Conservation (phyloP, 2,888 invertebrate species). For the Drosophila cognata region DNA sequence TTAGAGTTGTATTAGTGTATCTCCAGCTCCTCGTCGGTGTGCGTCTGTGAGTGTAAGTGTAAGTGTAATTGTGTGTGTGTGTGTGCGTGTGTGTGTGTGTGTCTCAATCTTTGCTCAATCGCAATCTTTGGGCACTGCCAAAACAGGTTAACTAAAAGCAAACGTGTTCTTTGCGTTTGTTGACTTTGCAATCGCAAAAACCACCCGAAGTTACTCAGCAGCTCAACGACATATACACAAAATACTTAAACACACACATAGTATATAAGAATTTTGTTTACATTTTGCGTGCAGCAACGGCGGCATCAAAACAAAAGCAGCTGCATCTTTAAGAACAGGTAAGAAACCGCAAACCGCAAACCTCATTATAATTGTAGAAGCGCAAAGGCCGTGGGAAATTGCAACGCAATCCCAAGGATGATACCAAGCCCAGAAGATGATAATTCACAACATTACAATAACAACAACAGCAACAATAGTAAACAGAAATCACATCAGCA, state of each 20-base stretch:
- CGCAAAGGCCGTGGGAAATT: slow-evolving; percentile 46
- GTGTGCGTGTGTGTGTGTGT: slow-evolving; percentile 28
- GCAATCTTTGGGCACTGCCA: slow-evolving; percentile 77
- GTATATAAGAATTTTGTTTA: slow-evolving; percentile 52
- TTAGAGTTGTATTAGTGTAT: slow-evolving; percentile 37
- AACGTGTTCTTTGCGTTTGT: slow-evolving; percentile 76
- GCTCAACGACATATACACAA: slow-evolving; percentile 18
- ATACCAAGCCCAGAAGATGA: slow-evolving; percentile 44
- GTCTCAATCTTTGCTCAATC: slow-evolving; percentile 79
- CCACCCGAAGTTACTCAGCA: slow-evolving; percentile 59
- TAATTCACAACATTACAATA: slow-evolving; percentile 47
- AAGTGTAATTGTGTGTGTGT: slow-evolving; percentile 8
- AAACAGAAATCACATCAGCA: slow-evolving; percentile 15
- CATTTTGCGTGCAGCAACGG: slow-evolving; percentile 35
- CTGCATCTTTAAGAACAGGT: slow-evolving; percentile 59
- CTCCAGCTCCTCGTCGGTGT: slow-evolving; percentile 19
- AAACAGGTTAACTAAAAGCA: slow-evolving; percentile 77
- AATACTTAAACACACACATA: slow-evolving; percentile 19
- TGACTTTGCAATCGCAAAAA: slow-evolving; percentile 74
- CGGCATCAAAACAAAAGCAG: slow-evolving; percentile 14
- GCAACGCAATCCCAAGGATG: slow-evolving; percentile 61
- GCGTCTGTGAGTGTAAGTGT: slow-evolving; percentile 1
- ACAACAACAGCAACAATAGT: slow-evolving; percentile 13
- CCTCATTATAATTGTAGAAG: slow-evolving; percentile 46
- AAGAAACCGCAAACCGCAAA: slow-evolving; percentile 34